Evolutionary conservation across 2,113 vertebrate genomes (phyloP), one percentile per base, ranked within the genome.

Genomic region (Crypturellus undulatus): DNA sequence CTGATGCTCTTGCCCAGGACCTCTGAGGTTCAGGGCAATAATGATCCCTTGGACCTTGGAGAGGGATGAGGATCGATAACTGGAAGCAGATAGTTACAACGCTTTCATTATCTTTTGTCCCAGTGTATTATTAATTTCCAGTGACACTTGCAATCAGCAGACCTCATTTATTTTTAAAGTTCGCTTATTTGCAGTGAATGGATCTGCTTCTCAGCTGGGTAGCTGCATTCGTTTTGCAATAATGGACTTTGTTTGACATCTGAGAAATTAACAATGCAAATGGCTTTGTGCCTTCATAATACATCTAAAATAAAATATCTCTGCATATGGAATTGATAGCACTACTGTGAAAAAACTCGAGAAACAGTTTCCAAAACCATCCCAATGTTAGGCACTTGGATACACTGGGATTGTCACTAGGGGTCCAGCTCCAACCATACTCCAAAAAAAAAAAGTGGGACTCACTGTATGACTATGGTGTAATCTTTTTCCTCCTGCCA

Each of bases 191-290:
- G 94, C 96, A 10, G 65, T 93, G 86, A 95, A 96, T 92, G 91
- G 78, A 79, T 86, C 89, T 95, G 93, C 92, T 94, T 81, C 95
- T 96, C 94, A 96, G 92, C 94, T 96, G 94, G 94, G 88, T 88
- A 89, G 88, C 90, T 94, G 90, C 96, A 96, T 97, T 94, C 89
- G 92, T 97, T 96, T 91, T 92, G 89, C 91, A 82, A 87, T 95
- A 97, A 97, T 96, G 94, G 91, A 94, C 84, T 95, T 96, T 96
- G 96, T 96, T 92, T 96, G 96, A 96, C 95, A 94, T 95, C 87
- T 91, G 91, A 96, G 78, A 94, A 95, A 96, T 97, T 97, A 97
- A 95, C 96, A 97, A 96, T 97, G 96, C 95, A 97, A 97, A 97
- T 96, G 93, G 63, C 89, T 92, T 75, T 1, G 1, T 92, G 93